Evolutionary conservation across 2,888 invertebrate species (phyloP).

Genomic region (Sepiola atlantica): DNA sequence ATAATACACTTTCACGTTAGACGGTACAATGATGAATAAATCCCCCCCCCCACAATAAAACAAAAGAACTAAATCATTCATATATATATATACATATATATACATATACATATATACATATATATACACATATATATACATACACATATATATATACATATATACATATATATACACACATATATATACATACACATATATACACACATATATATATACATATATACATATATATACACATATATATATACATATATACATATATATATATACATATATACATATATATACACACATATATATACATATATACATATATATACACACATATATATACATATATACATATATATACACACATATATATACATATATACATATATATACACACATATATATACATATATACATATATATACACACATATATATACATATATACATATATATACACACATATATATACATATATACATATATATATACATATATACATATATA

Average conservation of each 20-base stretch:
- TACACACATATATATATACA: not conserved
- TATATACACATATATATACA: not conserved
- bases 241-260: not conserved
- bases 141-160: not conserved
- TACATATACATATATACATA: not conserved
- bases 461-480: slow-evolving; percentile 3
- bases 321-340: not conserved
- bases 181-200: not conserved
- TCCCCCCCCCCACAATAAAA: no score
- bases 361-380: not conserved
- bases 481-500: slow-evolving; percentile 3
- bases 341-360: not conserved
- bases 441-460: not conserved
- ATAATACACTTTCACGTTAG: no score
- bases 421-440: not conserved
- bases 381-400: not conserved
- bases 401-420: not conserved
- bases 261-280: not conserved
- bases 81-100: slow-evolving; percentile 8
- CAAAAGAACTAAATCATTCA: no score
- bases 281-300: not conserved
- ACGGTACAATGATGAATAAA: no score
- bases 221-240: not conserved
- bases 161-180: not conserved
- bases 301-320: not conserved